Evolutionary conservation across 2,888 invertebrate species (phyloP), one percentile per base, ranked within the genome.

Genomic region (Rhaphigaster nebulosa): DNA sequence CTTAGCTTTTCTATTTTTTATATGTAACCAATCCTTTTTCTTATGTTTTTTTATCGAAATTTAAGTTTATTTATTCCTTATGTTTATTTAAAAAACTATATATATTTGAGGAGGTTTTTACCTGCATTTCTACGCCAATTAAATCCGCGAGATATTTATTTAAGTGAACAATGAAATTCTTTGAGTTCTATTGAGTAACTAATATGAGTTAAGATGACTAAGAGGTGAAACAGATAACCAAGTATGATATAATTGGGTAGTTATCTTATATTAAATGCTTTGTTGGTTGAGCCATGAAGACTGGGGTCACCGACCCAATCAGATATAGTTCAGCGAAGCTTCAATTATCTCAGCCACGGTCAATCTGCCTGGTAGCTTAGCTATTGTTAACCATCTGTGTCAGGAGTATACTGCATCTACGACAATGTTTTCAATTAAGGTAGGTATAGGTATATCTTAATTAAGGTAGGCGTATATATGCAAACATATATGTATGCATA

Each of bases 231-330:
- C 38, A 41, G 80, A 80, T 80, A 4, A 41, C 10, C 23, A 80
- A 80, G 41, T 29, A 29, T 80, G 41, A 80, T 38, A 80, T 80
- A 80, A 80, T 80, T 80, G 41, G 80, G 26, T 80, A 80, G 80
- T 80, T 76, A 76, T 38, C 38, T 76, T 34, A 41, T 23, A 80
- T 80, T 80, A 80, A 80, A 80, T 13, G 41, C 41, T 41, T 80
- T 80, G 80, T 80, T 41, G 80, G 80, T 80, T 26, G 41, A 45
- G 41, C 80, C 26, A 26, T 26, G 80, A 26, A 41, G 80, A 26
- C 41, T 80, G 41, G 80, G 80, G 80, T 80, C 80, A 45, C 41
- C 41, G 80, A 80, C 80, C 80, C 41, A 80, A 80, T 80, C 80
- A 26, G 41, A 80, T 80, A 80, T 80, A 80, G 80, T 80, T 80